Evolutionary conservation across 2,113 vertebrate genomes (phyloP), one percentile per base, ranked within the genome.

Genomic region (Rynchops niger): DNA sequence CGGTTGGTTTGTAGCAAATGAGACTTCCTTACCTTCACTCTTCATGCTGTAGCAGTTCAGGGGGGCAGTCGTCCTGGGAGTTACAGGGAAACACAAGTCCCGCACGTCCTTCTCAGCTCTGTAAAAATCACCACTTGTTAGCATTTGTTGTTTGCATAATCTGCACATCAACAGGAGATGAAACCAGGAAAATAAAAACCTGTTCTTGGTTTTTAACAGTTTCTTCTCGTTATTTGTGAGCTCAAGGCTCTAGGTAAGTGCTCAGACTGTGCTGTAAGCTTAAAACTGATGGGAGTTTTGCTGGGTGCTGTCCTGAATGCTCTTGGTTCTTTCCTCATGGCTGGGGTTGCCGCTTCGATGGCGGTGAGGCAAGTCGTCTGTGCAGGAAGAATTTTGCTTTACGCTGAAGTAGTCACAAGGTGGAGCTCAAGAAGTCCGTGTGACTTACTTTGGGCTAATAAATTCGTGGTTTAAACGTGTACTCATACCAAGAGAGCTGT

Each of bases 331-430:
- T 74, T 61, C 49, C 42, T 12, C 4, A 0, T 6, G 27, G 16
- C n/a, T 79, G 61, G 6, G 26, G 15, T 53, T 74, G 32, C 53
- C 9, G 2, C 38, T 89, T 53, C 45, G 26, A 25, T 52, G 43
- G 36, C 42, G 40, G 29, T 7, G 5, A 49, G 62, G 14, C 0
- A 7, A 53, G 15, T n/a, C 49, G 5, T 29, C 27, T 56, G 42
- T 38, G 58, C 67, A 40, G 45, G 20, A 34, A 43, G 66, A 93
- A 43, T 74, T 89, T 73, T 59, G 72, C 86, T 94, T 66, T 96
- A 79, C 62, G 55, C 63, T 15, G 2, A 50, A 86, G 18, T 36
- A 77, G 73, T 84, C 98, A 94, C 97, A 94, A 98, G 98, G 84
- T 97, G 98, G 97, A 93, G 82, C 97, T 95, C 95, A 76, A 52